A percentile compares a stretch with the other conserved stretches of the same genome.
Conservation (phyloP, 2,888 invertebrate species). For the Brachypterus glaber region DNA sequence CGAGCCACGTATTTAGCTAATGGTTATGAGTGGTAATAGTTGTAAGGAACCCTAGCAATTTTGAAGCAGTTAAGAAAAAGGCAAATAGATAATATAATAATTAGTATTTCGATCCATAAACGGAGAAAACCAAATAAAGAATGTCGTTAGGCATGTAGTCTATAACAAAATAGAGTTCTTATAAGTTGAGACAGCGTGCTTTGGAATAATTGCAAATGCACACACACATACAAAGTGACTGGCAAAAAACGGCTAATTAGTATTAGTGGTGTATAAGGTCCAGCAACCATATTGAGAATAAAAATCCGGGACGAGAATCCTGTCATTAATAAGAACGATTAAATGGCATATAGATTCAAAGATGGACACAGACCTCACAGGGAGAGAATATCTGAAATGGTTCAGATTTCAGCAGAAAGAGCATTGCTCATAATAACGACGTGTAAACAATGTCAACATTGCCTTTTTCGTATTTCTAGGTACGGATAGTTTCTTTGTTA, state of each 20-base stretch:
- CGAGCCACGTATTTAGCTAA: constrained; percentile 1
- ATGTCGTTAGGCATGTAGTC: constrained; percentile 17
- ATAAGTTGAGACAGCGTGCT: constrained; percentile 20
- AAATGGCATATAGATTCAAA: constrained; percentile 32
- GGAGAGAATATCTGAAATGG: constrained; percentile 39
- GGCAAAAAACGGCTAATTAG: constrained; percentile 24
- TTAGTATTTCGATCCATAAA: constrained; percentile 19
- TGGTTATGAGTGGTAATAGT: constrained; percentile 3
- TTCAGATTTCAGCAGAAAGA: constrained; percentile 39
- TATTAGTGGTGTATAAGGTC: constrained; percentile 19
- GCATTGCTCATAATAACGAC: constrained; percentile 39
- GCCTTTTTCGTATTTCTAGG: constrained; percentile 40
- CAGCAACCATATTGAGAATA: constrained; percentile 28
- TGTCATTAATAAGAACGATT: constrained; percentile 34
- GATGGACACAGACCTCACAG: constrained; percentile 37
- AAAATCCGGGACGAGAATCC: constrained; percentile 31
- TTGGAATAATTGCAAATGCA: constrained; percentile 21
- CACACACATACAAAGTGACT: constrained; percentile 11
- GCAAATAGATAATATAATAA: constrained; percentile 13
- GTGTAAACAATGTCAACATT: constrained; percentile 37
- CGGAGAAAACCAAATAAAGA: constrained; percentile 22
- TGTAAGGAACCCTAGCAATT: constrained; percentile 3
- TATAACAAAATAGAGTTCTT: constrained; percentile 28
- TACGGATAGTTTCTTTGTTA: constrained; percentile 39
- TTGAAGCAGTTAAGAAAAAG: background rate